Conservation (phyloP, 2,888 invertebrate genomes). For the Melinaea menophilus region DNA sequence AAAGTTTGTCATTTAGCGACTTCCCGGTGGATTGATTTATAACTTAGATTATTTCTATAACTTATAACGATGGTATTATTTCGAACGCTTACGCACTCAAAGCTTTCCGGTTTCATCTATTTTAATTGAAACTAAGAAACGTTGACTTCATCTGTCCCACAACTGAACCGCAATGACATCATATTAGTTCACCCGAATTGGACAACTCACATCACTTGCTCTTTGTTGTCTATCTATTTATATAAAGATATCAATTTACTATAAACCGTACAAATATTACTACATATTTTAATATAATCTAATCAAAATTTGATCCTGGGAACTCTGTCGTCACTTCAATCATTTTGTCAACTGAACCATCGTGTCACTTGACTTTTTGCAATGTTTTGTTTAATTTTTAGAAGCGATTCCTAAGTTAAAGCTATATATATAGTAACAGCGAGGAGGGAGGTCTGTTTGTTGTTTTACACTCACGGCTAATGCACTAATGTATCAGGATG, state of each 20-base stretch:
- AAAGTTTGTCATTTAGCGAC: background rate
- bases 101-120: constrained; percentile 4
- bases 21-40: background rate
- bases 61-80: background rate
- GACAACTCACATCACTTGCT: constrained; percentile 3
- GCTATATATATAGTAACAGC: constrained; percentile 8
- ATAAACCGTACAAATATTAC: too few species aligned
- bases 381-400: too few species aligned
- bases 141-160: constrained; percentile 2
- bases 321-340: too few species aligned
- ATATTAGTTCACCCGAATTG: background rate
- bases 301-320: too few species aligned
- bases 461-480: constrained; percentile 43
- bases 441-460: constrained; percentile 42
- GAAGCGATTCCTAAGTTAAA: background rate
- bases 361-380: background rate
- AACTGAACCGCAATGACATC: constrained; percentile 8
- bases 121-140: background rate
- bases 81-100: background rate
- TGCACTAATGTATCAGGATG: constrained; percentile 53
- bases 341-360: too few species aligned
- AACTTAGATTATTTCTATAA: background rate
- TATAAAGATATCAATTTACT: background rate
- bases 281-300: too few species aligned
- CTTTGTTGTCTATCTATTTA: constrained; percentile 2